phyloP scores from a whole-genome alignment of 2,888 invertebrate species.

The Tetropium fuscum region DNA sequence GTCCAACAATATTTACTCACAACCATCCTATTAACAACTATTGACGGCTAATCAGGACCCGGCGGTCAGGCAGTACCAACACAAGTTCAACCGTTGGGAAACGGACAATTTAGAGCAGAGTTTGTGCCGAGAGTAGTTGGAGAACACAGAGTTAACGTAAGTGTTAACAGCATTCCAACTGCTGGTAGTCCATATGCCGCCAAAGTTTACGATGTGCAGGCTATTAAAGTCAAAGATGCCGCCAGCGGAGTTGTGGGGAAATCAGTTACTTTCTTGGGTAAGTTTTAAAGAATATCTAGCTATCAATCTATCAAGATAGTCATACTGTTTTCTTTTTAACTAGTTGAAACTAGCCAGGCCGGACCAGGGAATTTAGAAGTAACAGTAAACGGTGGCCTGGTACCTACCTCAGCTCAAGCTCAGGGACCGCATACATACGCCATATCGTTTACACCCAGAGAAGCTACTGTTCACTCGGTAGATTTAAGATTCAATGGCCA shows the following conservation, averaged over 20 bases:
- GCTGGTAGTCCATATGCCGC: constrained; percentile 94
- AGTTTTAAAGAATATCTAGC: constrained; percentile 41
- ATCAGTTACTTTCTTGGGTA: constrained; percentile 91
- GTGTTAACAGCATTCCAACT: constrained; percentile 84
- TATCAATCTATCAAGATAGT: too few relatives aligned
- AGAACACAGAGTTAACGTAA: constrained; percentile 90
- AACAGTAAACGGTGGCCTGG: constrained; percentile 96
- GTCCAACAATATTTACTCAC: neutral
- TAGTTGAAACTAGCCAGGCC: constrained; percentile 97
- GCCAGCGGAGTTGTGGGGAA: constrained; percentile 89
- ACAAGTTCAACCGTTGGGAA: constrained; percentile 86
- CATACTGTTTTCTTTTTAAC: too few relatives aligned
- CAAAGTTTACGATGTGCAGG: constrained; percentile 94
- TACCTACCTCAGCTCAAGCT: constrained; percentile 96
- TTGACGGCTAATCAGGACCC: constrained; percentile 76
- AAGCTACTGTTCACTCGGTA: constrained; percentile 91
- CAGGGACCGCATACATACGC: constrained; percentile 97
- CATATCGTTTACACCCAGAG: constrained; percentile 96
- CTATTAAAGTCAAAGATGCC: constrained; percentile 94
- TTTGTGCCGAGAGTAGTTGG: constrained; percentile 93
- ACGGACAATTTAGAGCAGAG: constrained; percentile 88
- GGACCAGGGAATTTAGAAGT: constrained; percentile 99
- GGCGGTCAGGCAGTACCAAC: constrained; percentile 92
- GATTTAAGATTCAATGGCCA: constrained; percentile 96
- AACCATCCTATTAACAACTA: constrained; percentile 34